Evolutionary conservation across 2,888 invertebrate species (phyloP), one percentile per base, ranked within the genome.

Genomic region (Aphidius colemani): DNA sequence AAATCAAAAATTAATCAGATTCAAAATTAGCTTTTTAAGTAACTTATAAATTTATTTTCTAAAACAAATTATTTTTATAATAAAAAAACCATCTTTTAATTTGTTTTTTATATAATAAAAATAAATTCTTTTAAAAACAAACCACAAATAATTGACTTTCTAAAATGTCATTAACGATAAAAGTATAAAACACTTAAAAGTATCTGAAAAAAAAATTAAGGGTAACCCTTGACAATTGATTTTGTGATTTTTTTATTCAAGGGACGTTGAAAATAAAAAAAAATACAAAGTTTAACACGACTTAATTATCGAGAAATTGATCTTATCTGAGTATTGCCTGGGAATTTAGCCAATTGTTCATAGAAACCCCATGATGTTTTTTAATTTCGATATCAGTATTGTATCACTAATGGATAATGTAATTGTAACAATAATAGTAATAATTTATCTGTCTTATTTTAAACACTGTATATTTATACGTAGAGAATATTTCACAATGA

Each of bases 301-400:
- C 65, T 75, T 77, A 73, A 74, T 81, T 81, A 81, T 81, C 79
- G 81, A 80, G 72, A 77, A 81, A 81, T 81, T 80, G 81, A 81
- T 81, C 78, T 79, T 76, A 80, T 79, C 80, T 79, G 73, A 70
- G 49, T 61, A 53, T 53, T 60, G 58, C 43, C 63, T 63, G 60
- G 69, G 67, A 61, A 51, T 48, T 59, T 69, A 65, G 68, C 69
- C 68, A 70, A 68, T 67, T 63, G 57, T 60, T 56, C 60, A 61
- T 65, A 66, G 61, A 59, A 60, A 49, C 50, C 41, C 55, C 57
- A 30, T 53, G 51, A 51, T 55, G 30, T 63, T 59, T 48, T 53
- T 49, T 3, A 30, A 13, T 45, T 57, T 56, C 43, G 39, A 11
- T 13, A 50, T 50, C 18, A 18, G 6, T 13, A 46, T 18, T 50